Evolutionary conservation across 2,113 vertebrate genomes (phyloP).

Genomic region (Antechinus stuartii): DNA sequence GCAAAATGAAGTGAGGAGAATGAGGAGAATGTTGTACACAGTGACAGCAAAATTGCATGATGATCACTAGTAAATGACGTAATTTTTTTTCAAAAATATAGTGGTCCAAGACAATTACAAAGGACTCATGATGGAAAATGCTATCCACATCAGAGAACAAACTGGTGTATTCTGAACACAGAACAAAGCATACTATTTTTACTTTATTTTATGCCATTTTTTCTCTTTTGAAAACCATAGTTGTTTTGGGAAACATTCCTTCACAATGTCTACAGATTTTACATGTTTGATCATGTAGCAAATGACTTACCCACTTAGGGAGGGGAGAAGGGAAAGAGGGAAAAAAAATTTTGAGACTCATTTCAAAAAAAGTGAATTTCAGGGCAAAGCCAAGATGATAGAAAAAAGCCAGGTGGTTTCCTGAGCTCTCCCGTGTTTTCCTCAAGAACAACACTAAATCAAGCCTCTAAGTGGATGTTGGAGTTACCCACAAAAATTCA

Average conservation of each 20-base stretch:
- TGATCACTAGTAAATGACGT: neutral
- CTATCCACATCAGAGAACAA: neutral
- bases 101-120: neutral
- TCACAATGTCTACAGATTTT: neutral
- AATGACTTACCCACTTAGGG: neutral
- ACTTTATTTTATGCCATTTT: neutral
- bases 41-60: neutral
- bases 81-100: neutral
- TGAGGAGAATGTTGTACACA: neutral
- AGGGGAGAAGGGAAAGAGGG: too few species aligned
- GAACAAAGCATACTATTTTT: neutral
- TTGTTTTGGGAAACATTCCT: neutral
- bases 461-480: too few species aligned
- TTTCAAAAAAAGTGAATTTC: too few species aligned
- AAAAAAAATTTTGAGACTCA: neutral
- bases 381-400: too few species aligned
- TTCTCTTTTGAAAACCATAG: neutral
- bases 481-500: too few species aligned
- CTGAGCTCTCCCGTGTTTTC: too few species aligned
- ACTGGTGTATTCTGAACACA: neutral
- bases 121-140: neutral
- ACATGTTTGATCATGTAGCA: neutral
- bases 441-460: too few species aligned
- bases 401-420: too few species aligned
- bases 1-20: neutral